Base-by-base conservation (phyloP, 2,888 invertebrate genomes). In the Caradrina clavipalpis region DNA sequence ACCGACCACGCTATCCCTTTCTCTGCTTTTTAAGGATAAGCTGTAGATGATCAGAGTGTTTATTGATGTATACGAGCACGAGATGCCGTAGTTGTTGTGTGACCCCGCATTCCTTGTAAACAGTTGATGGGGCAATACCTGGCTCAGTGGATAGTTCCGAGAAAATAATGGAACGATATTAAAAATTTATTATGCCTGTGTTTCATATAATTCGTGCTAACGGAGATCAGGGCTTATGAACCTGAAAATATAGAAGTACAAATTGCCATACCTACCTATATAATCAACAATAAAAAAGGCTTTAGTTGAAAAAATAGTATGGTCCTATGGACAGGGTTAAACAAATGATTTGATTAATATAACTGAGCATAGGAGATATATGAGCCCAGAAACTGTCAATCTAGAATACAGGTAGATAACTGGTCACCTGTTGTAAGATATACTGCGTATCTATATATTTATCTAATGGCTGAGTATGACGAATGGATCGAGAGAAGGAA, bases 201-300 rank as follows among this genome's bases (percentile, higher is more conserved):
- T 65, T 51, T 53, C 4, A 2, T 50, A 26, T 45, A 56, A 26
- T 65, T 39, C 54, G 79, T 73, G 73, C 49, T 76, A 73, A 54
- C 63, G 74, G 74, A 74, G 74, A 76, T 68, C 74, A 62, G 60
- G 75, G 63, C 59, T 42, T 42, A 10, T 35, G 35, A 35, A 69
- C 22, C 35, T 57, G 15, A 47, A 66, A 10, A 26, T 15, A 11
- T 22, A 45, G 19, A 56, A 79, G 76, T 76, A 76, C 76, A 76
- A 76, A 76, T 45, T 53, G 11, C 42, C 19, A 42, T 31, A 35
- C 8, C 35, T 35, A 35, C 35, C 1, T 11, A 26, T 55, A 50
- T 39, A 65, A 47, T 53, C 35, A 55, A 19, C 13, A 11, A 47
- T 15, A 17, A 45, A 45, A 15, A 45, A 42, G 42, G 15, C 35